Evolutionary conservation across 2,888 invertebrate species (phyloP).

Genomic region (Meteorus cinctellus): DNA sequence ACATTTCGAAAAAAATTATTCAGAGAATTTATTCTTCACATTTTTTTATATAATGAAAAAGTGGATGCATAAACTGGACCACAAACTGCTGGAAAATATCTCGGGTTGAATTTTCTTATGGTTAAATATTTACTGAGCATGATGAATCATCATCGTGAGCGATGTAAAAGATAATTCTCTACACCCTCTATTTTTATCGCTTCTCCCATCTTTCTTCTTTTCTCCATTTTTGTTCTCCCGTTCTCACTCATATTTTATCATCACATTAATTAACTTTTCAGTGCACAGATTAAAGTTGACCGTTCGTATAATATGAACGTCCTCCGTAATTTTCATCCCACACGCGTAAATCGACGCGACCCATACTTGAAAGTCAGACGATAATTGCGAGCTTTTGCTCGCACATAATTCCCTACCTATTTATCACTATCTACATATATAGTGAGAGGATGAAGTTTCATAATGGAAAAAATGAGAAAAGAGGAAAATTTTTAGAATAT

Average conservation of each 20-base stretch:
- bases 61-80: no score
- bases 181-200: not conserved
- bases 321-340: constrained; percentile 47
- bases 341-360: constrained; percentile 30
- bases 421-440: constrained; percentile 26
- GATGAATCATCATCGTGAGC: no score
- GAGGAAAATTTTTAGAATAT: not conserved
- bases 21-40: no score
- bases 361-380: constrained; percentile 36
- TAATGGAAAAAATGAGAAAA: no score
- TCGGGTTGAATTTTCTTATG: no score
- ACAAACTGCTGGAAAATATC: no score
- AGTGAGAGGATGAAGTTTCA: no score
- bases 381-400: constrained; percentile 37
- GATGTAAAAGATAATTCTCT: no score
- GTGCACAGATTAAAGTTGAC: constrained; percentile 14
- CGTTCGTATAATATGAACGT: constrained; percentile 48
- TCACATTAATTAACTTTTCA: constrained; percentile 32
- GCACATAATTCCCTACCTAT: constrained; percentile 30
- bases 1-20: no score
- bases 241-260: constrained; percentile 11
- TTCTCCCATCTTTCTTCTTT: not conserved
- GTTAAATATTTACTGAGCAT: no score
- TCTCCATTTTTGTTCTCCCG: not conserved
- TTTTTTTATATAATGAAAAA: no score